Base-by-base conservation (phyloP, 2,888 invertebrate species). In the Galeopsomyia nigrocyanea region DNA sequence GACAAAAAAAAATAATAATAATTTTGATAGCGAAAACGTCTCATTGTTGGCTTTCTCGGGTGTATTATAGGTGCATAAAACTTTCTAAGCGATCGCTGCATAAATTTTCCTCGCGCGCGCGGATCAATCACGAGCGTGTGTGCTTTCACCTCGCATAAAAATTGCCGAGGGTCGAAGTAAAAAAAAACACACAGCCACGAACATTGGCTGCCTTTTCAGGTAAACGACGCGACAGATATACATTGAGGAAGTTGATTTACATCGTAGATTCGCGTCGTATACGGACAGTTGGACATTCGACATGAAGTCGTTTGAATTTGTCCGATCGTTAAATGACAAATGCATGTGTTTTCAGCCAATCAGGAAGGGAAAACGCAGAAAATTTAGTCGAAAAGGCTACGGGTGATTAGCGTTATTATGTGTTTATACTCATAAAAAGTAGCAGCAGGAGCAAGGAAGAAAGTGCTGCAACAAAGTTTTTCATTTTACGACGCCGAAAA, bases 171-270 rank as follows among this genome's bases (percentile, higher is more conserved):
- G 17, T 39, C 39, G 22, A 16, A 17, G 7, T 47, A 46, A 39
- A 63, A 51, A 51, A 22, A n/a, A 71, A 67, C 26, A 66, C 65
- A 66, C 47, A 66, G 39, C 19, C 19, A 47, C 50, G n/a, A 21
- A 14, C 47, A 13, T 6, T 50, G 9, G n/a, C 22, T 31, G 9
- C 46, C 56, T 53, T 55, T n/a, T 46, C 21, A 21, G 16, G 26
- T 14, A 31, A 39, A 39, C 21, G 19, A 26, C 21, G 55, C 21
- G 55, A 22, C 55, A 22, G 17, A 26, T 26, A 26, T 17, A 31
- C 14, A 26, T 16, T 26, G 77, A 83, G 84, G 82, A 84, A 84
- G 82, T 80, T 26, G 78, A 82, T 83, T 84, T 82, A 78, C 79
- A 82, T 82, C 80, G 77, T 68, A 14, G 55, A 61, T 61, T 56